Conservation (phyloP, 2,888 invertebrate species). For the Pantelozetes paolii region DNA sequence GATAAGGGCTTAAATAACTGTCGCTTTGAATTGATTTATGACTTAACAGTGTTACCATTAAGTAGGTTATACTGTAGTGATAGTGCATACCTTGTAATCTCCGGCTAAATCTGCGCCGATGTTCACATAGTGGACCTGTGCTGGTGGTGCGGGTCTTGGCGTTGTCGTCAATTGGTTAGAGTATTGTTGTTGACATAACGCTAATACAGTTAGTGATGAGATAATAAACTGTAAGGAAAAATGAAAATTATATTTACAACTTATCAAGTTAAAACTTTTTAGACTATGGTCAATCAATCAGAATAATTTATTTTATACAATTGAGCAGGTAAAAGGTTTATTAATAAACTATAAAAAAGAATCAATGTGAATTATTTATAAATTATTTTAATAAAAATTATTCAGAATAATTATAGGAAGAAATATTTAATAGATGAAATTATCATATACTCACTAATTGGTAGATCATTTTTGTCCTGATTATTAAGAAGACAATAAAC, state of each 20-base stretch:
- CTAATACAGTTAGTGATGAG: not conserved
- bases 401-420: not conserved
- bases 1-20: too few species aligned
- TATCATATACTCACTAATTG: not conserved
- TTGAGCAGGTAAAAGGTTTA: not conserved
- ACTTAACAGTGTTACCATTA: too few species aligned
- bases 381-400: not conserved
- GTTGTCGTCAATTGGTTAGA: conserved; percentile 32
- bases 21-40: too few species aligned
- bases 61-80: too few species aligned
- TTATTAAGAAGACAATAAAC: not conserved
- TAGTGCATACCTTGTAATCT: conserved; percentile 47
- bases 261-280: not conserved
- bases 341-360: not conserved
- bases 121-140: conserved; percentile 48
- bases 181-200: not conserved
- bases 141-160: conserved; percentile 45
- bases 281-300: not conserved
- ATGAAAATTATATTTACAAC: not conserved
- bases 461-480: not conserved
- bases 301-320: not conserved
- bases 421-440: not conserved
- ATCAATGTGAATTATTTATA: not conserved
- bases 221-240: not conserved
- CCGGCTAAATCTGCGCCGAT: conserved; percentile 47